A percentile compares a stretch with the other conserved stretches of the same genome.
Evolutionary conservation across 2,113 vertebrate genomes (phyloP).

Genomic region (Rhinopithecus roxellana): DNA sequence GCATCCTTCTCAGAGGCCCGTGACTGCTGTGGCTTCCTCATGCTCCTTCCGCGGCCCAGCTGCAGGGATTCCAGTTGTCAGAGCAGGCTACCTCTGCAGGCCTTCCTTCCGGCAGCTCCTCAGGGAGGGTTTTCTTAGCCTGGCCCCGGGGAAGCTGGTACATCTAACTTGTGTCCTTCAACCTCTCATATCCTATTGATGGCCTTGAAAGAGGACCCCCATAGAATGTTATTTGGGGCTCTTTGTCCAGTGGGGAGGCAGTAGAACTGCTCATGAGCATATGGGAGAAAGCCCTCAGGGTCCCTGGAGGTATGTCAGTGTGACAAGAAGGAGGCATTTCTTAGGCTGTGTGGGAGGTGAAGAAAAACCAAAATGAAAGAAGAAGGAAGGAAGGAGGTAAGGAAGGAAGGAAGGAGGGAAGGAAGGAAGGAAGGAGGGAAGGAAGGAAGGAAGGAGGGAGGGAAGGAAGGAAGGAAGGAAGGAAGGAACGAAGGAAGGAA

Average conservation of each 20-base stretch:
- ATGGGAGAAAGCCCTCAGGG: neutral
- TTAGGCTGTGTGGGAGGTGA: too few species aligned
- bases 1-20: neutral
- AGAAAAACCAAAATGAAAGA: too few species aligned
- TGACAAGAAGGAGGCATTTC: neutral
- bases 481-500: too few species aligned
- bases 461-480: too few species aligned
- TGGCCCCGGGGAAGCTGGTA: neutral
- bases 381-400: too few species aligned
- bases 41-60: neutral
- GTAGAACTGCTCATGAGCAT: neutral
- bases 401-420: rapidly evolving
- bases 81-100: neutral
- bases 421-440: too few species aligned
- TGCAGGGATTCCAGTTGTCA: neutral
- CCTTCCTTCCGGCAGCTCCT: neutral
- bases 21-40: neutral
- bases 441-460: rapidly evolving
- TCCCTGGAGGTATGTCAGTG: rapidly evolving
- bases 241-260: too few species aligned
- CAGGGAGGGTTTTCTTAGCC: neutral
- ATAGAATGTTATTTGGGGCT: neutral
- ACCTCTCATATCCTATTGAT: neutral
- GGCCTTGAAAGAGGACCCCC: neutral
- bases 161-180: neutral